Percentiles rank a stretch among this genome's conserved stretches.
Conservation (phyloP, 2,113 vertebrate genomes). For the Varanus komodoensis region DNA sequence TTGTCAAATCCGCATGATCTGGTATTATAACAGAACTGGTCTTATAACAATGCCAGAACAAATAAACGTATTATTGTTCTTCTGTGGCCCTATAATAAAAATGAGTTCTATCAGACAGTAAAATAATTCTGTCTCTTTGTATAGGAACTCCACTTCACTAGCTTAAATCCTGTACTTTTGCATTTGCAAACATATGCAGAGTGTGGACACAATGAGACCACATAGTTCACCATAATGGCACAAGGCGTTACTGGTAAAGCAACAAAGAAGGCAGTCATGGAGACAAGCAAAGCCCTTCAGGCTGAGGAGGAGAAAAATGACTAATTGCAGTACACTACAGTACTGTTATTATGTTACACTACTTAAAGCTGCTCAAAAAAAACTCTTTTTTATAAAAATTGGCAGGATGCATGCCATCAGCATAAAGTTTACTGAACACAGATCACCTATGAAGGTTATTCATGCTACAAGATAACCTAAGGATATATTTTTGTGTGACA, state of each 20-base stretch:
- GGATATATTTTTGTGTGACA: conserved; percentile 7
- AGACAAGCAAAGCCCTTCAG: background rate
- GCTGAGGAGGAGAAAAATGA: background rate
- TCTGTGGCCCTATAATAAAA: background rate
- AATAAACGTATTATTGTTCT: background rate
- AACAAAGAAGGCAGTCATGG: conserved; percentile 24
- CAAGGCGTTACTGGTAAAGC: background rate
- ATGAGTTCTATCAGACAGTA: background rate
- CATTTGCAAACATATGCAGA: background rate
- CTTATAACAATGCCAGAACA: background rate
- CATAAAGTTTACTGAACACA: background rate
- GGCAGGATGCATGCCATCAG: background rate
- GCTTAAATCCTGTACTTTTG: background rate
- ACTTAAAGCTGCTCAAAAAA: conserved; percentile 3
- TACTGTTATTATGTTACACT: conserved; percentile 9
- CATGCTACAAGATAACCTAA: background rate
- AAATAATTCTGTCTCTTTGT: background rate
- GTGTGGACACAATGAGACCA: background rate
- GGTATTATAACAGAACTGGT: background rate
- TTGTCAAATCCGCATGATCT: background rate
- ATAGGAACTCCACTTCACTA: background rate
- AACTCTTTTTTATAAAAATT: conserved; percentile 12
- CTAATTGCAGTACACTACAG: conserved; percentile 1
- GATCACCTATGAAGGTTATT: background rate
- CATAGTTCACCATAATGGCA: background rate